These are phyloP conservation scores for Tenebrosternarchus preto DNA, from an alignment of 2,113 vertebrate species.

Conservation along the genomic window DNA sequence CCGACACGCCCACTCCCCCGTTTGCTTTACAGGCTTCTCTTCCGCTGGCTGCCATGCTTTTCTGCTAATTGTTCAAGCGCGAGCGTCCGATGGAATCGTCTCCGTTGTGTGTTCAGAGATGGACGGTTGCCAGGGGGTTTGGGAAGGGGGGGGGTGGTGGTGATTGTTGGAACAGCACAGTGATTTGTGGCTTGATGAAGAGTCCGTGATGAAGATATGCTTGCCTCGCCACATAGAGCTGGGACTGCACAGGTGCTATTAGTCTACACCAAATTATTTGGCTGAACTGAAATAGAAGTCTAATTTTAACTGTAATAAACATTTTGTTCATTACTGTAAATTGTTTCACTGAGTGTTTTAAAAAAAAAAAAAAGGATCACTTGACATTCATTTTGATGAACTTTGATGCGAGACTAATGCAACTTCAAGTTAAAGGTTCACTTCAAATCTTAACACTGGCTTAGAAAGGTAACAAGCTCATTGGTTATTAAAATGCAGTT, in stretches of 20 bases:
- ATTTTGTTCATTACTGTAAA: conserved; percentile 10
- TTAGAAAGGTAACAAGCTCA: neutral
- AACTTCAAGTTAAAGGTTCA: neutral
- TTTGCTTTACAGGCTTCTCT: conserved; percentile 12
- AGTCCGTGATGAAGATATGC: neutral
- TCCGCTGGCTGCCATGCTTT: conserved; percentile 27
- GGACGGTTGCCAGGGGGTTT: neutral
- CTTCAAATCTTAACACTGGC: neutral
- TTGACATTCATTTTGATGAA: neutral
- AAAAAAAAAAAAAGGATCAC: neutral
- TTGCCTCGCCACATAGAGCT: neutral
- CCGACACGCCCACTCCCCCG: neutral
- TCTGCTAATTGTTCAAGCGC: conserved; percentile 17
- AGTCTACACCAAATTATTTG: neutral
- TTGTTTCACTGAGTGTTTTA: neutral
- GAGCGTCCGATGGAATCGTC: conserved; percentile 2
- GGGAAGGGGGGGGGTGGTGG: too few species aligned
- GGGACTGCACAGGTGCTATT: neutral
- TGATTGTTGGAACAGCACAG: neutral
- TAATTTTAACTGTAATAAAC: conserved; percentile 1
- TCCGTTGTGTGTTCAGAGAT: neutral
- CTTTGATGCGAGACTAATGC: neutral
- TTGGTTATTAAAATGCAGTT: neutral
- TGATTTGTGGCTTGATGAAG: neutral
- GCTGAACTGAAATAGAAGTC: neutral